Evolutionary conservation across 2,797 vertebrate species (phyloP).

Genomic region (Phalloptychus januarius): DNA sequence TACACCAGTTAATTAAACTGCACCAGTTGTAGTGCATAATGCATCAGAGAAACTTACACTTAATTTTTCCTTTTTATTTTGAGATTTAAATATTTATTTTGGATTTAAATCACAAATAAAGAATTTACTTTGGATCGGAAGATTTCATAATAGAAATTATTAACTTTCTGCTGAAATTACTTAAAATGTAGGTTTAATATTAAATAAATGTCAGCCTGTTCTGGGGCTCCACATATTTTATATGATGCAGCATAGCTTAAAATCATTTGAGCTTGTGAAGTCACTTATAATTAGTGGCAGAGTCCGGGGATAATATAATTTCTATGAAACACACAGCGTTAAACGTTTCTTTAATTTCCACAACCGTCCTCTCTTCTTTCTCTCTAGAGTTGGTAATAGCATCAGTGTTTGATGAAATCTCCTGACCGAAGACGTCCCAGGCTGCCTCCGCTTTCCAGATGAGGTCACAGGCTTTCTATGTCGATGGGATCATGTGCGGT

Average conservation of each 20-base stretch:
- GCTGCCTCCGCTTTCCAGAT: conserved; percentile 65
- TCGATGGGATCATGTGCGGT: conserved; percentile 80
- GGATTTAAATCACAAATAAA: no score
- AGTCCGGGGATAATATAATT: neutral
- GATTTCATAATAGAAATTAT: neutral
- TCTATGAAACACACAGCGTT: neutral
- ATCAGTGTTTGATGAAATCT: conserved; percentile 80
- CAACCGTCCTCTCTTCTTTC: conserved; percentile 13
- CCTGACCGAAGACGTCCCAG: conserved; percentile 72
- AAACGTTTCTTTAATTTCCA: neutral
- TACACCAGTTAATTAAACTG: neutral
- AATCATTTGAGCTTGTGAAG: neutral
- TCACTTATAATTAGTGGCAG: neutral
- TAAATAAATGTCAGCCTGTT: neutral
- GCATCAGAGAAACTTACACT: no score
- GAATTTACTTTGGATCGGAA: neutral
- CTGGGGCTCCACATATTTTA: neutral
- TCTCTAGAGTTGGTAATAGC: conserved; percentile 70
- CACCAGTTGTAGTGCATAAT: neutral
- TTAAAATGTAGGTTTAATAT: neutral
- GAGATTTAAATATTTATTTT: neutral
- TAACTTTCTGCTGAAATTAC: neutral
- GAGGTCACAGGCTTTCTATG: conserved; percentile 76
- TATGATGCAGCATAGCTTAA: neutral
- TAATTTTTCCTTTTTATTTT: neutral